These are phyloP conservation scores for Phasianus colchicus DNA, from an alignment of 2,113 vertebrate species.

Conservation along the genomic window DNA sequence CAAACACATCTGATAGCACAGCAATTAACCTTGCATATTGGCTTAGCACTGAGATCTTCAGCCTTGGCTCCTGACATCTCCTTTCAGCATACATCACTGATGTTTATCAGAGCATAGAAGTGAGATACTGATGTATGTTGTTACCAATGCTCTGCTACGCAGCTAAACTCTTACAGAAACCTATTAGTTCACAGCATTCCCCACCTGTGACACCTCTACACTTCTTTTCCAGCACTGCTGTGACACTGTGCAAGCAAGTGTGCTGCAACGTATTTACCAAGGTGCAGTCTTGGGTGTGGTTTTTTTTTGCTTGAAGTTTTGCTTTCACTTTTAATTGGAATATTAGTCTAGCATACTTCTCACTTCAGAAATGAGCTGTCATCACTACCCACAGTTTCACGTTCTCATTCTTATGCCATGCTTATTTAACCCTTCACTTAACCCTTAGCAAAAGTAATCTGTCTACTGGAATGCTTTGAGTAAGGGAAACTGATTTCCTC, in stretches of 20 bases:
- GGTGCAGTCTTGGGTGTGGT: not conserved
- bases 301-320: not conserved
- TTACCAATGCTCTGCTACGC: not conserved
- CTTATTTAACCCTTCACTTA: not conserved
- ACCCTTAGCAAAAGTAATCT: not conserved
- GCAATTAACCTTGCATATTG: rapidly evolving
- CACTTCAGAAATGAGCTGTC: not conserved
- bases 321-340: not conserved
- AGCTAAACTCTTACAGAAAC: not conserved
- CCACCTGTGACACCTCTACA: rapidly evolving
- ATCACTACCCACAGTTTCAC: not conserved
- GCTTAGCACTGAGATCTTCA: too few relatives aligned
- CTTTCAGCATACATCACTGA: rapidly evolving
- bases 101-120: not conserved
- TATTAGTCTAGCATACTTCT: not conserved
- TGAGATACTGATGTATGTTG: rapidly evolving
- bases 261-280: not conserved
- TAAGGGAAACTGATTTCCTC: not conserved
- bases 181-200: not conserved
- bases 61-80: not conserved
- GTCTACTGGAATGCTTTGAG: not conserved
- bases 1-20: not conserved
- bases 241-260: rapidly evolving
- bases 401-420: not conserved
- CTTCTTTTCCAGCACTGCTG: not conserved